Evolutionary conservation across 2,888 invertebrate genomes (phyloP).

Genomic region (Aspidapion aeneum): DNA sequence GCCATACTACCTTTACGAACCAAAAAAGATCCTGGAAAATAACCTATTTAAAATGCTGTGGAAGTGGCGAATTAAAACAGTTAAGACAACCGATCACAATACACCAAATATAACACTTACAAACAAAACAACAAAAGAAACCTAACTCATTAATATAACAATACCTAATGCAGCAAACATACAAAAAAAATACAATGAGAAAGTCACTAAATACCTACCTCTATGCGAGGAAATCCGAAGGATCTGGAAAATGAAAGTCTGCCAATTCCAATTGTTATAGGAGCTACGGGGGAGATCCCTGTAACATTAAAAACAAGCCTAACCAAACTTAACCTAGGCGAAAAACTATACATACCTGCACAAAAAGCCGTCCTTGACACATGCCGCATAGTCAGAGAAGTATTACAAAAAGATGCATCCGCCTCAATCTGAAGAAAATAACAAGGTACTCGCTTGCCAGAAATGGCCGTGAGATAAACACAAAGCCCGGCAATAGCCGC

Average conservation of each 20-base stretch:
- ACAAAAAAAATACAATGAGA: background rate
- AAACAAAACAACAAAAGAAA: background rate
- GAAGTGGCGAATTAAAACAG: too few relatives aligned
- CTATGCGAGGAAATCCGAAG: background rate
- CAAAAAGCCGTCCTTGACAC: too few relatives aligned
- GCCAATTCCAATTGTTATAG: background rate
- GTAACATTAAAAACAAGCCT: background rate
- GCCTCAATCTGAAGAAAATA: too few relatives aligned
- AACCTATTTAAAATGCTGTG: too few relatives aligned
- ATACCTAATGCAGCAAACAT: background rate
- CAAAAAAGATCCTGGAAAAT: too few relatives aligned
- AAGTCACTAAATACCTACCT: background rate
- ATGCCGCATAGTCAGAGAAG: too few relatives aligned
- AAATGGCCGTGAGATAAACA: too few relatives aligned
- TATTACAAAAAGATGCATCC: too few relatives aligned
- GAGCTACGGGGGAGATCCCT: background rate
- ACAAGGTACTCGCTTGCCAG: too few relatives aligned
- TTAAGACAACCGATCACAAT: too few relatives aligned
- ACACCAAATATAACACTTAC: background rate
- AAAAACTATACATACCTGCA: background rate
- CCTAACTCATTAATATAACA: background rate
- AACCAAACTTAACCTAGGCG: background rate
- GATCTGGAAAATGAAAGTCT: background rate
- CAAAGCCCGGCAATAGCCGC: too few relatives aligned
- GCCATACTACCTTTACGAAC: too few relatives aligned